A percentile compares a stretch with the other conserved stretches of the same genome.
These are phyloP conservation scores for Pangasius macronema DNA, from an alignment of 2,797 vertebrate species.

Conservation along the genomic window DNA sequence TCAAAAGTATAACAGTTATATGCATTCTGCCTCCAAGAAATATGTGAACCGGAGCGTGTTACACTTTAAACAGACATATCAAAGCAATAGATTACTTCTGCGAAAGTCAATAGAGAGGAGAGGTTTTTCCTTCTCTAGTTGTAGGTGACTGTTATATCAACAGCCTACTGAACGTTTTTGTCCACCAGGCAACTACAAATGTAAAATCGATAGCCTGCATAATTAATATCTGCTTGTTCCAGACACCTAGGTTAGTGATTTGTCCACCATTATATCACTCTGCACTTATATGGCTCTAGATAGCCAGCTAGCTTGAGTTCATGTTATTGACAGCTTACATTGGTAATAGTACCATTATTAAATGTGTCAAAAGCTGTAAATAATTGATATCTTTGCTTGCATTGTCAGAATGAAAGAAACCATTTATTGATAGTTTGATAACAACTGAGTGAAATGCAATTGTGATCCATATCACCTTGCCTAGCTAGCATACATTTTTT, in stretches of 20 bases:
- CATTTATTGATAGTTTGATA: not conserved
- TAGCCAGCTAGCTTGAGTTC: no score
- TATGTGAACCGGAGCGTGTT: not conserved
- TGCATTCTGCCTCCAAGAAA: not conserved
- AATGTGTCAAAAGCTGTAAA: not conserved
- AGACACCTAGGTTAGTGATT: not conserved
- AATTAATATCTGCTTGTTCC: not conserved
- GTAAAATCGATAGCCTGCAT: not conserved
- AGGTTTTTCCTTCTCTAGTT: not conserved
- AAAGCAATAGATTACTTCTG: not conserved
- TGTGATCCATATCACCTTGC: not conserved
- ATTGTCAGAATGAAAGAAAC: not conserved
- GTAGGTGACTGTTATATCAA: not conserved
- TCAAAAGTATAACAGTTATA: not conserved
- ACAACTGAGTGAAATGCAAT: not conserved
- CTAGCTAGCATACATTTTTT: not conserved
- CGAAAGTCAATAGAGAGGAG: not conserved
- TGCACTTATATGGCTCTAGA: not conserved
- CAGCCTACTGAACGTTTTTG: not conserved
- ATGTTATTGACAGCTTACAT: not conserved
- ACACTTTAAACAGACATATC: not conserved
- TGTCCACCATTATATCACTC: not conserved
- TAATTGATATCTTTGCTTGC: not conserved
- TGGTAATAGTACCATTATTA: not conserved
- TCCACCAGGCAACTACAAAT: not conserved